phyloP scores from a whole-genome alignment of 53 echinoderm and acorn worm genomes.

The Luidia sarsii region DNA sequence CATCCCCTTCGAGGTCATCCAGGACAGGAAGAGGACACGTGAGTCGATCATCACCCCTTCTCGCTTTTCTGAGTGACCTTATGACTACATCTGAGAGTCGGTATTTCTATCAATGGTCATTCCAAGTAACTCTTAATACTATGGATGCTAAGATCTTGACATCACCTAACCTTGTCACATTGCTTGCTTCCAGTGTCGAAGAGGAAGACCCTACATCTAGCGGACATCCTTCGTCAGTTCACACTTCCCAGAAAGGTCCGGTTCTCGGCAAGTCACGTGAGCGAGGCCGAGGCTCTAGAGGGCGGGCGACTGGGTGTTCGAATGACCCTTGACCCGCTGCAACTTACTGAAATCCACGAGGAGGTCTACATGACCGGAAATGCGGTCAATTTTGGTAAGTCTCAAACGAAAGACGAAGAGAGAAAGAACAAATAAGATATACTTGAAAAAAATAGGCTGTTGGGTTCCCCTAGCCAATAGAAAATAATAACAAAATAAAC shows the following conservation, averaged over 20 bases:
- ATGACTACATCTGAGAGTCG: too few relatives aligned
- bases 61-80: too few relatives aligned
- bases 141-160: too few relatives aligned
- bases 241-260: conserved; percentile 74
- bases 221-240: conserved; percentile 66
- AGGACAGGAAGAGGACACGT: conserved; percentile 77
- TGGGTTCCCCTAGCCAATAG: too few relatives aligned
- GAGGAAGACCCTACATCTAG: conserved; percentile 46
- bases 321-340: conserved; percentile 57
- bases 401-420: too few relatives aligned
- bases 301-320: conserved; percentile 53
- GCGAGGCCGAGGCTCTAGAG: conserved; percentile 3
- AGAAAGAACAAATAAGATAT: too few relatives aligned
- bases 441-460: too few relatives aligned
- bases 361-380: conserved; percentile 88
- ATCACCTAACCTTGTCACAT: too few relatives aligned
- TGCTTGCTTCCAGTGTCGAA: conserved; percentile 21
- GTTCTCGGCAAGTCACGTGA: conserved; percentile 36
- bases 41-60: too few relatives aligned
- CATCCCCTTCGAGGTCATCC: conserved; percentile 76
- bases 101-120: too few relatives aligned
- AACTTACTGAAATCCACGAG: conserved; percentile 62
- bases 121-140: too few relatives aligned
- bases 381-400: conserved; percentile 92
- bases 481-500: too few relatives aligned